A percentile compares a stretch with the other conserved stretches of the same genome.
Evolutionary conservation across 2,888 invertebrate species (phyloP).

Genomic region (Spialia ferax): DNA sequence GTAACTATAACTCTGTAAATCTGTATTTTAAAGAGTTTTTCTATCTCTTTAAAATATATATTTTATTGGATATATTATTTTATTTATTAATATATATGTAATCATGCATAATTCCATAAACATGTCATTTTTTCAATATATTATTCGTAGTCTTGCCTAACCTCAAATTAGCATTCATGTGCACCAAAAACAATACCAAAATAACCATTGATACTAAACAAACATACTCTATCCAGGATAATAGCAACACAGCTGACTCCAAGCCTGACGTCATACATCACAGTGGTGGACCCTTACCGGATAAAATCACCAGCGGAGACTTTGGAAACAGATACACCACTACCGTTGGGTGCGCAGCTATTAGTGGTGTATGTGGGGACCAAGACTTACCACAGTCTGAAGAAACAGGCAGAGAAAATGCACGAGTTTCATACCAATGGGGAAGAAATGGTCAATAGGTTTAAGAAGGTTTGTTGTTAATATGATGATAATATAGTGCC

Average conservation of each 20-base stretch:
- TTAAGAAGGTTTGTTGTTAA: slow-evolving; percentile 75
- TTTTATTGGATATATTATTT: too few species aligned
- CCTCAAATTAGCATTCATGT: too few species aligned
- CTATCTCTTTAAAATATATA: too few species aligned
- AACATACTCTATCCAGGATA: slow-evolving; percentile 83
- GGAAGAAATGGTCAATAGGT: slow-evolving; percentile 74
- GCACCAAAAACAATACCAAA: too few species aligned
- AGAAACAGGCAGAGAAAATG: slow-evolving; percentile 64
- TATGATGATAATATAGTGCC: too few species aligned
- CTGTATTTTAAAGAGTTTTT: too few species aligned
- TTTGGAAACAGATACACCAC: slow-evolving; percentile 88
- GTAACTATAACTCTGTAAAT: too few species aligned
- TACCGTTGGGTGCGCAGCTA: slow-evolving; percentile 94
- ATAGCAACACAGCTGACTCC: slow-evolving; percentile 92
- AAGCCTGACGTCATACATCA: slow-evolving; percentile 91
- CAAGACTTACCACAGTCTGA: slow-evolving; percentile 86
- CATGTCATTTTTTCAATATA: too few species aligned
- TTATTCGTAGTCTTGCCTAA: too few species aligned
- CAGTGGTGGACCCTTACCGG: slow-evolving; percentile 93
- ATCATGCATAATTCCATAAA: too few species aligned
- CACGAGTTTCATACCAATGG: slow-evolving; percentile 74
- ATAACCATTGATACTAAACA: too few species aligned
- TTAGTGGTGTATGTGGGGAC: slow-evolving; percentile 91
- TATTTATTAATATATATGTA: too few species aligned
- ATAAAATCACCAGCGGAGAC: slow-evolving; percentile 94